phyloP scores from a whole-genome alignment of 2,888 invertebrate genomes.

The Nephrocerus scutellatus region DNA sequence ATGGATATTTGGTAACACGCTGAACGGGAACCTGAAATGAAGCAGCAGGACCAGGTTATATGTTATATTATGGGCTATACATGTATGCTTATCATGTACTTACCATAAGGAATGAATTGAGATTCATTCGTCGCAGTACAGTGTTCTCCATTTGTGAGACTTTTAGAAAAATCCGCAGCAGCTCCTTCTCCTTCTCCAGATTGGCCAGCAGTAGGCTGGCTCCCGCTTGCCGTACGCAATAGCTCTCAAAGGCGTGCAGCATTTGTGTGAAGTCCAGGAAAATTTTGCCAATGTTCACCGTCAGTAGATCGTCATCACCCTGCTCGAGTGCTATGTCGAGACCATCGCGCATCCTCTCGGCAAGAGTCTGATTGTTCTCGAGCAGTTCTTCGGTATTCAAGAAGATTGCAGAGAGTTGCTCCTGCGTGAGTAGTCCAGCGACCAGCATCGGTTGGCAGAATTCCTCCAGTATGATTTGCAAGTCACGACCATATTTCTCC shows the following conservation, averaged over 20 bases:
- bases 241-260: conserved; percentile 91
- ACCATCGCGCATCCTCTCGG: conserved; percentile 77
- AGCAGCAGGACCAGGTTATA: background rate
- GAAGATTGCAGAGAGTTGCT: conserved; percentile 87
- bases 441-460: conserved; percentile 90
- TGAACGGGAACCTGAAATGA: conserved; percentile 77
- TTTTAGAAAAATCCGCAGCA: conserved; percentile 85
- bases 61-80: background rate
- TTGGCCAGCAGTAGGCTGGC: conserved; percentile 82
- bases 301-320: conserved; percentile 75
- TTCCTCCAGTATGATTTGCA: conserved; percentile 87
- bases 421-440: conserved; percentile 82
- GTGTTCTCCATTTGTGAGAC: conserved; percentile 97
- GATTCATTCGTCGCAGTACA: conserved; percentile 85
- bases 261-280: conserved; percentile 86
- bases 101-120: conserved; percentile 97
- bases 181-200: conserved; percentile 89
- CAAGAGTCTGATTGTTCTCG: conserved; percentile 77
- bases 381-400: conserved; percentile 88
- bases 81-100: conserved; percentile 23
- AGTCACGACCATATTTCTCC: conserved; percentile 87
- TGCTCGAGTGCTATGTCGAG: conserved; percentile 78
- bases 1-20: conserved; percentile 92
- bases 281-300: conserved; percentile 84
- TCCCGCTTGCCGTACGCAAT: conserved; percentile 87